Base-by-base conservation (phyloP, 2,113 vertebrate genomes). In the Corydoras sp. region DNA sequence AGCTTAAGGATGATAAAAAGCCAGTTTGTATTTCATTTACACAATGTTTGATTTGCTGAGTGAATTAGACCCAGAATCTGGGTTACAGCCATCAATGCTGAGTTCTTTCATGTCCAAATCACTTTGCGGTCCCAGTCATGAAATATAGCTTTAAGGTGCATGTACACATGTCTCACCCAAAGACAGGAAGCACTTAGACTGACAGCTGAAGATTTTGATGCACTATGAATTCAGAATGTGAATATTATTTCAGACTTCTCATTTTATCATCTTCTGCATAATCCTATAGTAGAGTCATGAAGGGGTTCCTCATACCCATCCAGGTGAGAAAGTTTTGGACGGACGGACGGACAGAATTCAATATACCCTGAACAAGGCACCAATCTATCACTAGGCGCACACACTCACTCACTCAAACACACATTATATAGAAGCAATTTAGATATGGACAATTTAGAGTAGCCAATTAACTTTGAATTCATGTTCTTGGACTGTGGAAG, bases 1-100 rank as follows among this genome's bases (percentile, higher is more conserved):
- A 74, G 72, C 58, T 59, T 59, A 48, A 58, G 61, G 64, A 73
- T 62, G 65, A 58, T 68, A 65, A 68, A 68, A 68, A 68, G 72
- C 65, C 49, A 74, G 73, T 79, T 79, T 76, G 73, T 75, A 69
- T 75, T 79, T 79, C 77, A 75, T 73, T 72, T 69, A 62, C 73
- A 65, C 62, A 29, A 64, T 75, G 72, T 79, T 71, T 65, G 65
- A 24, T 18, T 62, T 68, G 43, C 68, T 72, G 68, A 65, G 58
- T 74, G 62, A 63, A 74, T 24, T 71, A 62, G 67, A 71, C 35
- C 31, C 58, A 32, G 56, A 65, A 51, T 63, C 35, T 43, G 35
- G 35, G 35, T 43, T 43, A 43, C 64, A 73, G 56, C 32, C 71
- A 66, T 64, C 35, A 61, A 62, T 74, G 58, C 49, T 43, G 50